Base-by-base conservation (phyloP, 2,888 invertebrate genomes). In the Drosophila mimica region DNA sequence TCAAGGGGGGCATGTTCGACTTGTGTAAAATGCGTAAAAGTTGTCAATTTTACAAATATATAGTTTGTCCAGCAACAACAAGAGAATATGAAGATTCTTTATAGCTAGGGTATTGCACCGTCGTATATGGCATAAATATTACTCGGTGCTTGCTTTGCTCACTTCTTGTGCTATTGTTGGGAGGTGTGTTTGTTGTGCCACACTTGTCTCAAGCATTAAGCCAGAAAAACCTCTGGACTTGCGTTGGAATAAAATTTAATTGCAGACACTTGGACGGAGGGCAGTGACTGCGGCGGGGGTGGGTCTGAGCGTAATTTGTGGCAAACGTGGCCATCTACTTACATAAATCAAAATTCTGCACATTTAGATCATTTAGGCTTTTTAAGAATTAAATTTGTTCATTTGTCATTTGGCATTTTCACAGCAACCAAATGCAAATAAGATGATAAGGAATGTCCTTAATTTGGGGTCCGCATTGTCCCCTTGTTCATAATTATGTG, bases 281-380 rank as follows among this genome's bases (percentile, higher is more conserved):
- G 15, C 15, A 11, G 5, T 43, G 43, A 20, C 20, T 1, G 36
- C n/a, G 11, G 30, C 11, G 4, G 25, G 28, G 4, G 20, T 2
- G 3, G 43, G 8, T 20, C 13, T 56, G 38, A 20, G 54, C 31
- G 57, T 46, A 46, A 51, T n/a, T 40, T 38, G 36, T 30, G 64
- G 67, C 61, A 8, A 46, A 25, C 25, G 15, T 25, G 20, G 43
- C 20, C 43, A 59, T 59, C 48, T 36, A 65, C 78, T 64, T 66
- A 70, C 66, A 79, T 79, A 79, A 79, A 79, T 79, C 82, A 79
- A 81, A 82, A 82, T 80, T 79, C 79, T 79, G 79, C 71, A 69
- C 82, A 82, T 74, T 82, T 74, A 17, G 79, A 68, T 61, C 74
- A 78, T 79, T 78, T 79, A 62, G 74, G 74, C 74, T 68, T 78